These are phyloP conservation scores for Gouania willdenowi DNA, from an alignment of 2,797 vertebrate genomes.

Conservation along the genomic window DNA sequence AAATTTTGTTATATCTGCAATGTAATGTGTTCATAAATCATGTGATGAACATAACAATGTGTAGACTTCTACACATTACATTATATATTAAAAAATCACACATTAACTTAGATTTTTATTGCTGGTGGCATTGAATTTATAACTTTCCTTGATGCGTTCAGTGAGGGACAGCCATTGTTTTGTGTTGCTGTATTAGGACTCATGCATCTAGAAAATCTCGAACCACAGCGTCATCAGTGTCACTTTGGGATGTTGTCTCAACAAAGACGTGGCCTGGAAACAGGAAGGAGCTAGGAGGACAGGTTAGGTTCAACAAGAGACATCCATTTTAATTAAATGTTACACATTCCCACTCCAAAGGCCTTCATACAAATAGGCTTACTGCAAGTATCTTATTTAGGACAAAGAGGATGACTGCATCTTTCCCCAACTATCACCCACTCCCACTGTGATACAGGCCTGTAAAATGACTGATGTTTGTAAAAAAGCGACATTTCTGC, in stretches of 20 bases:
- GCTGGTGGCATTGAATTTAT: constrained; percentile 45
- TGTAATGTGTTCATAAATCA: constrained; percentile 5
- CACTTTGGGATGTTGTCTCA: constrained; percentile 65
- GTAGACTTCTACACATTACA: constrained; percentile 21
- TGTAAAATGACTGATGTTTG: constrained; percentile 85
- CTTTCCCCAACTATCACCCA: constrained; percentile 74
- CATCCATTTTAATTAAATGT: constrained; percentile 79
- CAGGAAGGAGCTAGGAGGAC: constrained; percentile 68
- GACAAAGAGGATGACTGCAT: constrained; percentile 79
- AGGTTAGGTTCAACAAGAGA: constrained; percentile 71
- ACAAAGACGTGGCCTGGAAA: constrained; percentile 74
- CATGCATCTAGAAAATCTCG: constrained; percentile 54
- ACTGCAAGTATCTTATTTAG: constrained; percentile 71
- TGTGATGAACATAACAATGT: constrained; percentile 13
- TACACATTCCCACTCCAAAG: constrained; percentile 66
- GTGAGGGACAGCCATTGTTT: constrained; percentile 49
- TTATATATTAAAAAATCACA: constrained; percentile 34
- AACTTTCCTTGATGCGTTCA: constrained; percentile 61
- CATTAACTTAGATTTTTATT: constrained; percentile 49
- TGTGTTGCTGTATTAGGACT: constrained; percentile 51
- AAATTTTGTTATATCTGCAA: constrained; percentile 54
- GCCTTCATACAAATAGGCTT: constrained; percentile 74
- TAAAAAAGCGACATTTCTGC: constrained; percentile 92
- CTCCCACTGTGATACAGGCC: constrained; percentile 59
- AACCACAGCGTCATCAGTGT: constrained; percentile 56